phyloP scores from a whole-genome alignment of 2,888 invertebrate genomes.

The Cephus sareptanus region DNA sequence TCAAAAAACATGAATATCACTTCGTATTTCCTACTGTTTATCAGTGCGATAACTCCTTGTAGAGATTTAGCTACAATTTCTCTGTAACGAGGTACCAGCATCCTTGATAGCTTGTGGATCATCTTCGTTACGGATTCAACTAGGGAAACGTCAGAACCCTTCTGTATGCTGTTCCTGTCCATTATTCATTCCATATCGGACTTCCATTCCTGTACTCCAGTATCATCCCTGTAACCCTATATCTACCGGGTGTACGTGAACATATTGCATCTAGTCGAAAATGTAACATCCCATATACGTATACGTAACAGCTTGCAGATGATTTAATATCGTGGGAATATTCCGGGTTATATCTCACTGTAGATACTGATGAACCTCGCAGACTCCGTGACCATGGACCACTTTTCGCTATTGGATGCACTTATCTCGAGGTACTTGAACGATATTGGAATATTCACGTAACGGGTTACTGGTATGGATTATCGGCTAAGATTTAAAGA shows the following conservation, averaged over 20 bases:
- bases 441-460: background rate
- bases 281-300: background rate
- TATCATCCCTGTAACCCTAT: background rate
- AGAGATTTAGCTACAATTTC: background rate
- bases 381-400: background rate
- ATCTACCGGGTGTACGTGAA: background rate
- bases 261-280: background rate
- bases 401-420: too few species aligned
- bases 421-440: too few species aligned
- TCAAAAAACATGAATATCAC: background rate
- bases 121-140: conserved; percentile 3
- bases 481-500: background rate
- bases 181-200: conserved; percentile 14
- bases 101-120: conserved; percentile 8
- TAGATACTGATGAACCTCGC: background rate
- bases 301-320: background rate
- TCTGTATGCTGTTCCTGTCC: background rate
- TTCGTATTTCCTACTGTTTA: background rate
- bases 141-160: background rate
- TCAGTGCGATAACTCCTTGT: background rate
- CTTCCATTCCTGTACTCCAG: background rate
- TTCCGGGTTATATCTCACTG: background rate
- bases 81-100: background rate
- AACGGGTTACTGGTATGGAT: background rate
- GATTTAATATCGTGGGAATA: background rate